phyloP scores from a whole-genome alignment of 1,140 invertebrate species.

The Drosophila sucinea region DNA sequence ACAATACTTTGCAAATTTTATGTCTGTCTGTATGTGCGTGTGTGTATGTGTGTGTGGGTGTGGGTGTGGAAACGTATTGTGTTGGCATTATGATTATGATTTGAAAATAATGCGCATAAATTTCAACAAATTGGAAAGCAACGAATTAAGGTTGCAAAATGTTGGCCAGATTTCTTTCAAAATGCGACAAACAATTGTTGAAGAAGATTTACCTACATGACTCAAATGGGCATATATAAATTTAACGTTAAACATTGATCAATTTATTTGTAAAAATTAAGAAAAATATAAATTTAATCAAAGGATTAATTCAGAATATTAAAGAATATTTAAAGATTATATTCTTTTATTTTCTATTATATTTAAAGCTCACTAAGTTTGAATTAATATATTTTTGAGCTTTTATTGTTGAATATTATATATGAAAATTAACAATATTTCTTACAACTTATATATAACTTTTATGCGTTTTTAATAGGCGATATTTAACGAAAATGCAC shows the following conservation, averaged over 20 bases:
- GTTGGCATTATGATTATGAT: constrained; percentile 51
- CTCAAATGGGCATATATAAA: background rate
- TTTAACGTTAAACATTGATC: background rate
- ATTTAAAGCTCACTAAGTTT: no score
- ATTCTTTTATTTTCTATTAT: no score
- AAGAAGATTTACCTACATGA: background rate
- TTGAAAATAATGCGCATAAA: constrained; percentile 54
- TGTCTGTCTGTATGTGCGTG: constrained; percentile 16
- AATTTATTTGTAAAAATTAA: no score
- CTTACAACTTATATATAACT: no score
- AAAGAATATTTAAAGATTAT: no score
- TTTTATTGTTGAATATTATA: no score
- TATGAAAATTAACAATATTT: no score
- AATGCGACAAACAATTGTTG: background rate
- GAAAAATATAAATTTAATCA: no score
- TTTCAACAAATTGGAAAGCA: constrained; percentile 45
- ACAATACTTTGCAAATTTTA: constrained; percentile 65
- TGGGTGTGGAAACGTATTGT: constrained; percentile 45
- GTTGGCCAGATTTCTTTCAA: background rate
- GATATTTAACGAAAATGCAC: no score
- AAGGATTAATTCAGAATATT: no score
- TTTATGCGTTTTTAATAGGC: no score
- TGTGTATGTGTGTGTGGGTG: constrained; percentile 19
- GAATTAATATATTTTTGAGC: no score
- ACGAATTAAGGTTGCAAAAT: constrained; percentile 1